A percentile compares a stretch with the other conserved stretches of the same genome.
These are phyloP conservation scores for Acanthosepion lycidas DNA, from an alignment of 2,888 invertebrate genomes.

Conservation along the genomic window DNA sequence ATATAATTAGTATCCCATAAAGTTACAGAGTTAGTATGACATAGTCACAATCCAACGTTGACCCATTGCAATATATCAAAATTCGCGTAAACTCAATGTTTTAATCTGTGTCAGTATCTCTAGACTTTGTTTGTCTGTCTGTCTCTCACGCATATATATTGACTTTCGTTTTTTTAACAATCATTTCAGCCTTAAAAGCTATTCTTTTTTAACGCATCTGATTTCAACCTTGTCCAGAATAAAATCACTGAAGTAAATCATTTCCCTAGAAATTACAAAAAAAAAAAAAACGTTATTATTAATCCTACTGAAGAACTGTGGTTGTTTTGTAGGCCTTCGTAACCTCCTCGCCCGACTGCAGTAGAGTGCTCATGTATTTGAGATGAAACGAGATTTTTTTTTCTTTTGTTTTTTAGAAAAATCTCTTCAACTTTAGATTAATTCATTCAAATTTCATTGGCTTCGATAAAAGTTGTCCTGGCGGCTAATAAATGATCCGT, in stretches of 20 bases:
- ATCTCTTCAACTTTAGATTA: background rate
- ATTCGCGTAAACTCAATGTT: no score
- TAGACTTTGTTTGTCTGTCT: background rate
- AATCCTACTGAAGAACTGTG: background rate
- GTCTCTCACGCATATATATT: background rate
- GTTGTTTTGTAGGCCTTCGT: no score
- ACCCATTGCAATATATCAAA: no score
- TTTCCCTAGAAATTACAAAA: background rate
- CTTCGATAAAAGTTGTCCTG: background rate
- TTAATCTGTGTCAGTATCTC: no score
- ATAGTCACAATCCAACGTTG: no score
- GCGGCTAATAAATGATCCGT: slow-evolving; percentile 11
- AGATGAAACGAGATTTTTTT: background rate
- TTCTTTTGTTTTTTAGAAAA: background rate
- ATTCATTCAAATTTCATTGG: background rate
- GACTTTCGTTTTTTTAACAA: no score
- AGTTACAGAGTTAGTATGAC: no score
- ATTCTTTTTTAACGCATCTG: background rate
- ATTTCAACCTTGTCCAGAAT: no score
- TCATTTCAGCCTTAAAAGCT: background rate
- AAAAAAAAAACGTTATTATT: background rate
- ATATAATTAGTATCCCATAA: no score
- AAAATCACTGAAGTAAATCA: background rate
- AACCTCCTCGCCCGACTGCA: background rate
- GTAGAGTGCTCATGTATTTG: background rate